Conservation (phyloP, 1,140 invertebrate genomes). For the Tyrophagus putrescentiae region DNA sequence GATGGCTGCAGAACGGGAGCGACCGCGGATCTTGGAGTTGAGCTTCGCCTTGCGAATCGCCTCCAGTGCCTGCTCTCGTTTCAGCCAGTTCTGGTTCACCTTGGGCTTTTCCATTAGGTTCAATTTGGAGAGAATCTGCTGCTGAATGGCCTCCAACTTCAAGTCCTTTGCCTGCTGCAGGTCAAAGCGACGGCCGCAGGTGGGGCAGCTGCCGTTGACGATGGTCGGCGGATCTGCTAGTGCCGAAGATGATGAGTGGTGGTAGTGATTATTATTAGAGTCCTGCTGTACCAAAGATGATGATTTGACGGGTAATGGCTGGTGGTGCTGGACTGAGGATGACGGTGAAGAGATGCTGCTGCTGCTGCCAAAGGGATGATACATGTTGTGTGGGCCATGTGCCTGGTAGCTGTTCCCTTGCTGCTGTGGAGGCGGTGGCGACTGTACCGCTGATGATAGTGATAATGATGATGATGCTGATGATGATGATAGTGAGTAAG, state of each 20-base stretch:
- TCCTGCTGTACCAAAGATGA: neutral
- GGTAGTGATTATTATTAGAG: slow-evolving; percentile 8
- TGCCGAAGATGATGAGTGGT: neutral
- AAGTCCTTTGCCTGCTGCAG: slow-evolving; percentile 37
- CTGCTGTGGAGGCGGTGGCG: neutral
- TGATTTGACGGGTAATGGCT: neutral
- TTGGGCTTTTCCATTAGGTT: slow-evolving; percentile 51
- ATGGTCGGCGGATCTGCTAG: neutral
- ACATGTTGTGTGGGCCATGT: neutral
- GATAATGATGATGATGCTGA: slow-evolving; percentile 1
- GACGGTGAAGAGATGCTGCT: no score
- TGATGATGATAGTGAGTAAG: neutral
- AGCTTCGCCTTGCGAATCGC: slow-evolving; percentile 39
- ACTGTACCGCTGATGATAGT: slow-evolving; percentile 1
- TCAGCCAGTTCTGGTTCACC: slow-evolving; percentile 45
- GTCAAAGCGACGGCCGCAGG: slow-evolving; percentile 1
- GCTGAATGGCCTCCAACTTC: slow-evolving; percentile 55
- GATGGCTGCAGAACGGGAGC: neutral
- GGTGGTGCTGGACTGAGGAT: slow-evolving; percentile 9
- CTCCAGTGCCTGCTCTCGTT: slow-evolving; percentile 48
- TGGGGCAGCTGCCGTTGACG: neutral
- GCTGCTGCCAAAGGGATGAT: neutral
- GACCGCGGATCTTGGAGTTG: neutral
- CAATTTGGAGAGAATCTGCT: slow-evolving; percentile 55
- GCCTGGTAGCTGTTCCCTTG: neutral